phyloP scores from a whole-genome alignment of 2,888 invertebrate genomes.

The Globia sparganii region DNA sequence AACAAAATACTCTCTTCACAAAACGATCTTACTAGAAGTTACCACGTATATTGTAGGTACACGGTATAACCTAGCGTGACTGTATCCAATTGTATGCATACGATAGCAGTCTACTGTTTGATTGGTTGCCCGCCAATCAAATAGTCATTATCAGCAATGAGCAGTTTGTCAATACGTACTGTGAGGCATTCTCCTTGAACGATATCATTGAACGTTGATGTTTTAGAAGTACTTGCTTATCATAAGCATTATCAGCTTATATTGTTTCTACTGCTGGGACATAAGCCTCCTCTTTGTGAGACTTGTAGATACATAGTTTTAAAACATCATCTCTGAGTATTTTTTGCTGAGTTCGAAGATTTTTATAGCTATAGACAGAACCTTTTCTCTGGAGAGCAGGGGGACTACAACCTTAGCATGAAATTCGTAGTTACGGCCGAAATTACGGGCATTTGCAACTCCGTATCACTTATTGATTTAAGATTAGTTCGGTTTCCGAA shows the following conservation, averaged over 20 bases:
- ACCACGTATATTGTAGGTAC: conserved; percentile 9
- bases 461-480: background rate
- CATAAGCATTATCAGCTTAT: too few species aligned
- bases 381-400: background rate
- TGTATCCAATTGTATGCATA: conserved; percentile 50
- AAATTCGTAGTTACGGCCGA: too few species aligned
- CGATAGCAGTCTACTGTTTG: conserved; percentile 52
- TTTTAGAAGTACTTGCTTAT: background rate
- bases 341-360: background rate
- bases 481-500: background rate
- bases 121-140: conserved; percentile 52
- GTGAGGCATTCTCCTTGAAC: conserved; percentile 18
- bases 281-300: background rate
- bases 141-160: conserved; percentile 59
- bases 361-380: background rate
- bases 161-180: conserved; percentile 39
- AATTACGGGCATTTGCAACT: background rate
- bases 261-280: background rate
- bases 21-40: background rate
- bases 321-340: background rate
- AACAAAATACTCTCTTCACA: background rate
- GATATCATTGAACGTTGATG: background rate
- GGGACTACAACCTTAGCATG: too few species aligned
- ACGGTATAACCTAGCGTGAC: conserved; percentile 42
- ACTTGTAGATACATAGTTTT: background rate